Base-by-base conservation (phyloP, 2,113 vertebrate genomes). In the Heterotis niloticus region DNA sequence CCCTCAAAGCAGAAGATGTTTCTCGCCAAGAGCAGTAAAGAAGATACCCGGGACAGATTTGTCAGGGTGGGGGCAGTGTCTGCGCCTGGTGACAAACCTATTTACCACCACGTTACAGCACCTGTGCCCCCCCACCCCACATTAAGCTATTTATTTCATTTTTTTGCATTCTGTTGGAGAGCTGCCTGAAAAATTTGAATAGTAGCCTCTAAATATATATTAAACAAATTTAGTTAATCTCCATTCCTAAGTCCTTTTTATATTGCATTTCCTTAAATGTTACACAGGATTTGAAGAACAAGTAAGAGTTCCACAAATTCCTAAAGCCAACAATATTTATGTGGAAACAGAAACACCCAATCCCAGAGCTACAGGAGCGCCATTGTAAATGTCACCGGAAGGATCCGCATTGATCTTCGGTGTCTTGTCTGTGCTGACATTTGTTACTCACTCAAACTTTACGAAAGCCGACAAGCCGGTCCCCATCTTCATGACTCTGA, bases 371-470 rank as follows among this genome's bases (percentile, higher is more conserved):
- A 52, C 74, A 34, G 62, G 13, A 64, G 59, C 59, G 3, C 18
- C 29, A 5, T 17, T 23, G 16, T 65, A 76, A 76, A 76, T 64
- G 75, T 76, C 75, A 76, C 28, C 23, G 29, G 28, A 51, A n/a
- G 11, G 17, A 16, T 12, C 12, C 28, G 28, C 59, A 76, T 76
- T 76, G 60, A 76, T 62, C 29, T 64, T 16, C 57, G 20, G 59
- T 62, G 3, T 62, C 59, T 62, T 16, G 20, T 52, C 75, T 54
- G 29, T 18, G 60, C n/a, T 59, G 72, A 26, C 59, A 66, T 65
- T 65, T 77, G 20, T 13, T 64, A 65, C 28, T 77, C 60, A 65
- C 65, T 77, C 62, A 65, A 24, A 54, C 34, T 64, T 77, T 34
- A 77, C 65, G 29, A 77, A 64, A 65, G 51, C 10, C 65, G 62